These are phyloP conservation scores for Myopa tessellatipennis DNA, from an alignment of 2,888 invertebrate species.

Conservation along the genomic window DNA sequence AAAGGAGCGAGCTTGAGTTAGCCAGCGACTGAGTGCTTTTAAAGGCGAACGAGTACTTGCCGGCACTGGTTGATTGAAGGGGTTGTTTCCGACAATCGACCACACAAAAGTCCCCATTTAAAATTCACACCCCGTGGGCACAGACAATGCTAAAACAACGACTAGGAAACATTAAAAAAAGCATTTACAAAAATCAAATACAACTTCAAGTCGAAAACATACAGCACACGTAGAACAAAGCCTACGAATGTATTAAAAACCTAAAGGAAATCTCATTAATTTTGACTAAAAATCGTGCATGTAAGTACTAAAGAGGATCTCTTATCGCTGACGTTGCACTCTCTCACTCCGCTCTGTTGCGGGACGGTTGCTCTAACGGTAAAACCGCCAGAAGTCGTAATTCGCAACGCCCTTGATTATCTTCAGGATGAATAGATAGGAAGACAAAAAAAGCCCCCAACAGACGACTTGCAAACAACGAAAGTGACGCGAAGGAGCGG, in stretches of 20 bases:
- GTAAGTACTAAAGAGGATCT: too few relatives aligned
- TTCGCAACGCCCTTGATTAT: too few relatives aligned
- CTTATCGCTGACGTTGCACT: too few relatives aligned
- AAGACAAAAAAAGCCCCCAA: too few relatives aligned
- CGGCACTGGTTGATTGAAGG: not conserved
- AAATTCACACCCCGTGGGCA: slow-evolving; percentile 31
- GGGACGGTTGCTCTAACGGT: too few relatives aligned
- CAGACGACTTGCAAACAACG: too few relatives aligned
- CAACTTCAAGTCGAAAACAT: not conserved
- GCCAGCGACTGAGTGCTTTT: too few relatives aligned
- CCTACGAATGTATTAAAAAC: not conserved
- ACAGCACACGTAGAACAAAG: not conserved
- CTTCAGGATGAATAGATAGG: too few relatives aligned
- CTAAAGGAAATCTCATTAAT: slow-evolving; percentile 15
- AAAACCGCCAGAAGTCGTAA: too few relatives aligned
- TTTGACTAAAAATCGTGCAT: slow-evolving; percentile 9
- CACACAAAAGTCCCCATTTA: slow-evolving; percentile 15
- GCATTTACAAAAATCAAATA: not conserved
- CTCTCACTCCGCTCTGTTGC: too few relatives aligned
- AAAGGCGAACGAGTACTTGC: not conserved
- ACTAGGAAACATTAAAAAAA: not conserved
- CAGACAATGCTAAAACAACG: slow-evolving; percentile 17
- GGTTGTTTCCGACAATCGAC: slow-evolving; percentile 23
- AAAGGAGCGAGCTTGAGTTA: not conserved
- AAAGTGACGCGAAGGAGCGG: too few relatives aligned